Conservation (phyloP, 2,113 vertebrate species). For the Glareola pratincola region DNA sequence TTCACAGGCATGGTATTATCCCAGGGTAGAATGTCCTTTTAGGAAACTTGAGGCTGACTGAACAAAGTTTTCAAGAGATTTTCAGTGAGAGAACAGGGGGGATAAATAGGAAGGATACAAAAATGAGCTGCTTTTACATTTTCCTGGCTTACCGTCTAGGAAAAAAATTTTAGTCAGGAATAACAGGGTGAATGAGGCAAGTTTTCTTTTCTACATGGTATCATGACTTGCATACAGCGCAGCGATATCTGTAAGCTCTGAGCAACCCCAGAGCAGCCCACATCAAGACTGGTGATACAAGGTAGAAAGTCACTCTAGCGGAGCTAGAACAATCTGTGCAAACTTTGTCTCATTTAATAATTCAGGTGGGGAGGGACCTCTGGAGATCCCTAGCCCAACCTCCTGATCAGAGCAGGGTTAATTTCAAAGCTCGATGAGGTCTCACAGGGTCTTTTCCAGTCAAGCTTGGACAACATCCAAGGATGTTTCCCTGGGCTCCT, state of each 20-base stretch:
- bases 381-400: neutral
- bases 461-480: neutral
- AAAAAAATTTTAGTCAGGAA: neutral
- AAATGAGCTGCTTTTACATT: neutral
- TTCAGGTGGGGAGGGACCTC: neutral
- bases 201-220: neutral
- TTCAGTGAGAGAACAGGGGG: neutral
- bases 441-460: neutral
- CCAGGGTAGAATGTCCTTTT: neutral
- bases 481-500: neutral
- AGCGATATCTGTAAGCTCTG: neutral
- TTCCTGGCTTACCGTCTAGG: neutral
- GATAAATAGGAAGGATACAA: neutral
- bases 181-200: neutral
- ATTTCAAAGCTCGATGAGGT: neutral
- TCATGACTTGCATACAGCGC: neutral
- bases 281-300: fast-evolving
- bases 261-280: neutral
- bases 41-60: neutral
- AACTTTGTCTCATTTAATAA: neutral
- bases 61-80: neutral
- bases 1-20: constrained; percentile 2
- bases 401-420: neutral
- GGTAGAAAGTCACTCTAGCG: neutral
- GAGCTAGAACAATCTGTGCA: neutral